Conservation (phyloP, 2,797 vertebrate genomes). For the Peromyscus eremicus region DNA sequence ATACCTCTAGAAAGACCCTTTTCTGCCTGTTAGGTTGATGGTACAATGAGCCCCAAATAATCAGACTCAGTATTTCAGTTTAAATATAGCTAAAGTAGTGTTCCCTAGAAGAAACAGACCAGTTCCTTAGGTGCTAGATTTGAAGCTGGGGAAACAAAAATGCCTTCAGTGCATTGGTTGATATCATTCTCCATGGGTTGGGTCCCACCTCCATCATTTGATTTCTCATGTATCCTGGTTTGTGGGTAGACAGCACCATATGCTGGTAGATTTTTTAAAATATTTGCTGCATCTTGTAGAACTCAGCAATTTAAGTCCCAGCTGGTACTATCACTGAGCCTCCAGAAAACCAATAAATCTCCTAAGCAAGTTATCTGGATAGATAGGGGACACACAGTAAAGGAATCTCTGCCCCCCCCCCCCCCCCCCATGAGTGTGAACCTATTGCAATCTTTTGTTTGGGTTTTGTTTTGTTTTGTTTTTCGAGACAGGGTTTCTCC, state of each 20-base stretch:
- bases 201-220: background rate
- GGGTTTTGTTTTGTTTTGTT: no score
- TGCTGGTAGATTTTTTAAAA: background rate
- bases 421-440: background rate
- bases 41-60: background rate
- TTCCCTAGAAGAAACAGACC: background rate
- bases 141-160: background rate
- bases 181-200: background rate
- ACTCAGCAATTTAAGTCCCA: background rate
- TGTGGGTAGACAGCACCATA: background rate
- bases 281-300: background rate
- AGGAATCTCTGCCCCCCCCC: background rate
- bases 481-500: no score
- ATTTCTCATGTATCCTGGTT: background rate
- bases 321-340: background rate
- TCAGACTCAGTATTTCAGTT: conserved; percentile 17
- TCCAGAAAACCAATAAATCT: background rate
- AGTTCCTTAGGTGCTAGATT: background rate
- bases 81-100: background rate
- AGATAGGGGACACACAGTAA: background rate
- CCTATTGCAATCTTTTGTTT: background rate
- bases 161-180: background rate
- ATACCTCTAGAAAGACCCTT: background rate
- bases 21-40: background rate
- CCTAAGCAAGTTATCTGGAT: background rate